These are phyloP conservation scores for Crotalus horridus DNA, from an alignment of 2,113 vertebrate genomes.

Conservation along the genomic window DNA sequence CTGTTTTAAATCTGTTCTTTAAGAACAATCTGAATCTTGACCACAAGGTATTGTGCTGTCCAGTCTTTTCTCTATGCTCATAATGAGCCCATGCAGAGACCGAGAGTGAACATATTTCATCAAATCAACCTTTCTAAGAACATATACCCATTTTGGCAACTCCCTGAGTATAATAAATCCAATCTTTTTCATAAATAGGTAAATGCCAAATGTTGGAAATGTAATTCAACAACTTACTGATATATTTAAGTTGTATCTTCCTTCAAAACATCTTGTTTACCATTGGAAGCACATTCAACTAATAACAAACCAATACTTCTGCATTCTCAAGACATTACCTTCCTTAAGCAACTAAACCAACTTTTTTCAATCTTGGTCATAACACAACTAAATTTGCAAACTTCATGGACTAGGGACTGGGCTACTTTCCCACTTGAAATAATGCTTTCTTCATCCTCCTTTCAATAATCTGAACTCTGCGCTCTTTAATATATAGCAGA, in stretches of 20 bases:
- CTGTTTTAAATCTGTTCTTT: not conserved
- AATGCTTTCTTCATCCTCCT: not conserved
- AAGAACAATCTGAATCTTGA: not conserved
- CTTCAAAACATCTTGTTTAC: not conserved
- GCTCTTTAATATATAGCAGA: not conserved
- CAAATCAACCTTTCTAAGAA: not conserved
- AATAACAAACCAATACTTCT: not conserved
- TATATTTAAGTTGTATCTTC: not conserved
- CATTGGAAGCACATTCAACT: not conserved
- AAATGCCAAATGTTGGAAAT: not conserved
- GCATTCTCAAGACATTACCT: not conserved
- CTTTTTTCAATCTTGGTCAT: not conserved
- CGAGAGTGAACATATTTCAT: not conserved
- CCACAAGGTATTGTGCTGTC: not conserved
- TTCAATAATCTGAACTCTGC: not conserved
- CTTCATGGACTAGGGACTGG: not conserved
- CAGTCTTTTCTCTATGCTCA: not conserved
- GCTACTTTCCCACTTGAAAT: not conserved
- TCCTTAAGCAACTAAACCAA: not conserved
- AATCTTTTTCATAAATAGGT: not conserved
- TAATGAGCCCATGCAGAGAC: not conserved
- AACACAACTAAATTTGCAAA: not conserved
- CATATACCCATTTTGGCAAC: not conserved
- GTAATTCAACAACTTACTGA: not conserved
- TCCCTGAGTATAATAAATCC: not conserved